phyloP scores from a whole-genome alignment of 2,113 vertebrate genomes.

The Pungitius pungitius region DNA sequence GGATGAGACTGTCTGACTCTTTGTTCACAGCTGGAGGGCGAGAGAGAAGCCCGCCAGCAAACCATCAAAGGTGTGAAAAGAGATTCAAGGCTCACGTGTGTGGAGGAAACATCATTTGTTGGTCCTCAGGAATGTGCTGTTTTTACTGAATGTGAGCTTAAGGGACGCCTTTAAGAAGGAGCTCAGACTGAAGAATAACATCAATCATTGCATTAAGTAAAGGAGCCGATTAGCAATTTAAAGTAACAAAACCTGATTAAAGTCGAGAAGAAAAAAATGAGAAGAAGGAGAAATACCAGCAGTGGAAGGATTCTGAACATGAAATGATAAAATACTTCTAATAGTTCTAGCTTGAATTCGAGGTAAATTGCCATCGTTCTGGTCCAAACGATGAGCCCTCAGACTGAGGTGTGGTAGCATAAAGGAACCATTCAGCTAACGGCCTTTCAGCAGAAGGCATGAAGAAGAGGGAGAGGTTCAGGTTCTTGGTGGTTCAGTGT shows the following conservation, averaged over 20 bases:
- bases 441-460: background rate
- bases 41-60: background rate
- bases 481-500: conserved; percentile 44
- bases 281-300: background rate
- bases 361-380: no score
- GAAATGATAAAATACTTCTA: no score
- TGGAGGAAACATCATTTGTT: background rate
- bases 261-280: no score
- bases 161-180: background rate
- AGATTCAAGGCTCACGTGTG: background rate
- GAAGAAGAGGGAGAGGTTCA: conserved; percentile 2
- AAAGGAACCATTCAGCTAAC: no score
- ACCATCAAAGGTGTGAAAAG: background rate
- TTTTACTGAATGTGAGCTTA: background rate
- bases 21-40: no score
- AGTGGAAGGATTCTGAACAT: no score
- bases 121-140: background rate
- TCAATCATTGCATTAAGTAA: background rate
- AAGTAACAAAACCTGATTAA: background rate
- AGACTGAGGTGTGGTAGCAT: no score
- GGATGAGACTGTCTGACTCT: background rate
- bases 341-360: no score
- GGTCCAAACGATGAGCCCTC: no score
- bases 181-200: background rate
- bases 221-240: background rate